Base-by-base conservation (phyloP, 1,140 invertebrate species). In the Hypsibius dujardini region DNA sequence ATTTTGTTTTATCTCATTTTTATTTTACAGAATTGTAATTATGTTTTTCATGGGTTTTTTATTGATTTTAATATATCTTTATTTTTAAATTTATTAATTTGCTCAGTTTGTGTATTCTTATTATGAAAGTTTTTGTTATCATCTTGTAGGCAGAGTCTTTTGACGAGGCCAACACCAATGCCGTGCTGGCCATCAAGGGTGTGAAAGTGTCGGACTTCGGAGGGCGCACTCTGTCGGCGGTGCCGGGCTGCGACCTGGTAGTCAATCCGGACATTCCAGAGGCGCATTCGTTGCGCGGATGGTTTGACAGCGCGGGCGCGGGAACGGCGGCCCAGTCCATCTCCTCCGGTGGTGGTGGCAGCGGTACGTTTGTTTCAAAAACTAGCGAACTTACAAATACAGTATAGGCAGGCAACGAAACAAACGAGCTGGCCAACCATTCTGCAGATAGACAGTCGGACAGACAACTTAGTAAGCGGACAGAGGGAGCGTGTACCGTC, bases 251-350 rank as follows among this genome's bases (percentile, higher is more conserved):
- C 77, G 73, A 70, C 2, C 40, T 91, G 59, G 84, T 88, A 76
- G 76, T 91, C 1, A 90, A 97, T 82, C 94, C 94, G 0, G 92
- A 96, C 77, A 82, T 95, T 3, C 83, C 86, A 1, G 90, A 95
- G 78, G 87, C 90, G 1, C 88, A 93, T 77, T 82, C 85, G 73
- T 81, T 97, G 46, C 84, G 87, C 70, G 90, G 90, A 46, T 98
- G 94, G 94, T 97, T 85, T 77, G 90, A 92, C 75, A 85, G 85
- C 69, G 86, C 85, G 47, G 89, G 88, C 15, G 83, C 81, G 2
- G 79, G 82, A 40, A 80, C 83, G 72, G 83, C 86, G 42, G 76
- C 82, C 2, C 83, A 80, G 70, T 85, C 85, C 76, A 82, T 90
- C 14, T 88, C 87, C 15, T 82, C 82, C 46, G 74, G 75, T 59